These are phyloP conservation scores for Sceloporus tristichus DNA, from an alignment of 2,113 vertebrate genomes.

Conservation along the genomic window DNA sequence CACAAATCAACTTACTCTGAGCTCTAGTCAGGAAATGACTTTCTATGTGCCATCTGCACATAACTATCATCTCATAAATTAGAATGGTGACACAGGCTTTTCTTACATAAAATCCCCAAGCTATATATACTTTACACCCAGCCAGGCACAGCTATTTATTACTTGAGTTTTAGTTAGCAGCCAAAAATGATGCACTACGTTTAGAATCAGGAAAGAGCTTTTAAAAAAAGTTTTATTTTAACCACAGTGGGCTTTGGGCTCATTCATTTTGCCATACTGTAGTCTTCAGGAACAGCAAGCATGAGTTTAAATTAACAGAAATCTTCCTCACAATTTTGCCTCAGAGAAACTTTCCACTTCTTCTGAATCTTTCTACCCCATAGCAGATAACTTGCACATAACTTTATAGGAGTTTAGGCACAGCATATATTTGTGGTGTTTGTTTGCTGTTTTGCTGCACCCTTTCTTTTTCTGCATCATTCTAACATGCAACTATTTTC, in stretches of 20 bases:
- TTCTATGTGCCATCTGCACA: slow-evolving; percentile 65
- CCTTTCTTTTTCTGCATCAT: too few species aligned
- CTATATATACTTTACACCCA: slow-evolving; percentile 65
- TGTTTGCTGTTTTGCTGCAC: too few species aligned
- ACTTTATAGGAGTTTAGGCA: too few species aligned
- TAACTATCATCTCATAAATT: slow-evolving; percentile 60
- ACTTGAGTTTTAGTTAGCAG: slow-evolving; percentile 61
- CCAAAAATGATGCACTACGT: slow-evolving; percentile 32
- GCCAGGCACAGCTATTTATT: slow-evolving; percentile 50
- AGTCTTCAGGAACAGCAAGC: background rate
- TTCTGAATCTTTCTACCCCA: too few species aligned
- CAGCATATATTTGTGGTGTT: too few species aligned
- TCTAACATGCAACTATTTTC: too few species aligned
- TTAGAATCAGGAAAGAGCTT: slow-evolving; percentile 22
- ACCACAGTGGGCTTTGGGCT: background rate
- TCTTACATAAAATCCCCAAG: slow-evolving; percentile 62
- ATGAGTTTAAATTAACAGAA: background rate
- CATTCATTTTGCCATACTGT: background rate
- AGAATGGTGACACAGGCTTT: slow-evolving; percentile 55
- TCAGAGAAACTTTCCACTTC: background rate
- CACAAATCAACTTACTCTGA: slow-evolving; percentile 69
- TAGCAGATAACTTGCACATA: too few species aligned
- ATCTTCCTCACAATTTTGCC: background rate
- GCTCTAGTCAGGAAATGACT: slow-evolving; percentile 71
- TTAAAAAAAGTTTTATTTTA: slow-evolving; percentile 9